phyloP scores from a whole-genome alignment of 2,888 invertebrate species.

The Oxyteleia sp. region DNA sequence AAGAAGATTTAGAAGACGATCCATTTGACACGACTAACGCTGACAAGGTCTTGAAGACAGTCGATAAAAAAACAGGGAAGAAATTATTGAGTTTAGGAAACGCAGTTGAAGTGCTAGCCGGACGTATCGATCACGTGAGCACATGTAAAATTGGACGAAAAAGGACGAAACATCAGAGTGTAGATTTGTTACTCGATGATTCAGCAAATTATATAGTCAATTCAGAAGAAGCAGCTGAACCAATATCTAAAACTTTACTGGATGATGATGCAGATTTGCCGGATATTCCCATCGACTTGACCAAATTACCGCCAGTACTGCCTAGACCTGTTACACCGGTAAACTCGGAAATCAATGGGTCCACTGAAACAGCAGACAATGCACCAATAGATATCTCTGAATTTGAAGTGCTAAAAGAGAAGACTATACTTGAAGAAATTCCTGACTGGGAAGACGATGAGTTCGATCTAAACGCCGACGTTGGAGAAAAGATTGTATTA shows the following conservation, averaged over 20 bases:
- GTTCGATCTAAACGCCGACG: constrained; percentile 79
- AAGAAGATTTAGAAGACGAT: constrained; percentile 92
- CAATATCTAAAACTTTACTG: constrained; percentile 90
- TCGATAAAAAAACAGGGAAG: constrained; percentile 91
- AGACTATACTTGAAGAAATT: constrained; percentile 84
- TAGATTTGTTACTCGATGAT: constrained; percentile 90
- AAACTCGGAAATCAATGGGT: constrained; percentile 71
- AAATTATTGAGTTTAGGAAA: constrained; percentile 94
- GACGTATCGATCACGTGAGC: constrained; percentile 92
- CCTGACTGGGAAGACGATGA: constrained; percentile 85
- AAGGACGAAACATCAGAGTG: constrained; percentile 76
- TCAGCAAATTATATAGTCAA: constrained; percentile 85
- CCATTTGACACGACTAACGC: constrained; percentile 97
- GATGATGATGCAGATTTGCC: constrained; percentile 92
- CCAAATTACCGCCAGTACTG: constrained; percentile 83
- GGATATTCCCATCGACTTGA: constrained; percentile 92
- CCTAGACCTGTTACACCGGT: constrained; percentile 81
- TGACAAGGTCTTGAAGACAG: constrained; percentile 93
- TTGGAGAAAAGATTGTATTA: constrained; percentile 75
- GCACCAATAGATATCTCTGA: constrained; percentile 87
- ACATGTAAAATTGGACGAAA: constrained; percentile 83
- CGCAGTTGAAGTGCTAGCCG: constrained; percentile 95
- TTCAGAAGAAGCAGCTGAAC: constrained; percentile 32
- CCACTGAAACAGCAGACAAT: constrained; percentile 55
- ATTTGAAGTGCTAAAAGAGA: constrained; percentile 88